These are phyloP conservation scores for Teleopsis dalmanni DNA, from an alignment of 1,140 invertebrate genomes.

Conservation along the genomic window DNA sequence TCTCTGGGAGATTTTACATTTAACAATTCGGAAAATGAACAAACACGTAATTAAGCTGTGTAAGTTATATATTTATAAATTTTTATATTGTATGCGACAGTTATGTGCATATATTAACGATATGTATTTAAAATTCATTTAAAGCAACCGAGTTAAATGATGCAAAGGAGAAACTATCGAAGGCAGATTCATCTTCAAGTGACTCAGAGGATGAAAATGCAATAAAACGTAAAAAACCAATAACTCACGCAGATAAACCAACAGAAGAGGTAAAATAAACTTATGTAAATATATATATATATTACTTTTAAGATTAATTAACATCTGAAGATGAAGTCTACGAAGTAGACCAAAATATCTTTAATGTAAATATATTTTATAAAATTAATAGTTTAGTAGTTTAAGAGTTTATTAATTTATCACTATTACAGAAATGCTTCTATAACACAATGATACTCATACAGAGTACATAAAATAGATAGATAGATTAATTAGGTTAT, in stretches of 20 bases:
- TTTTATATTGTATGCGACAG: neutral
- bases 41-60: conserved; percentile 84
- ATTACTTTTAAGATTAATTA: no score
- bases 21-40: conserved; percentile 94
- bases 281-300: no score
- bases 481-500: no score
- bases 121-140: neutral
- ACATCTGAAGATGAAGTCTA: no score
- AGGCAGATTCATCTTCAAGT: conserved; percentile 69
- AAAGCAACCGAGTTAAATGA: conserved; percentile 71
- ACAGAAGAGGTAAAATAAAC: conserved; percentile 59
- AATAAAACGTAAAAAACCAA: conserved; percentile 52
- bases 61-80: conserved; percentile 30
- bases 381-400: no score
- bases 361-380: no score
- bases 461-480: no score
- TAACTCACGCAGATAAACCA: conserved; percentile 62
- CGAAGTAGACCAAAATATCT: no score
- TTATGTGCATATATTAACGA: neutral
- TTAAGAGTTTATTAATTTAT: no score
- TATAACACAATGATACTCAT: no score
- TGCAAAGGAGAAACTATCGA: conserved; percentile 72
- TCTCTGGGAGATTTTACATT: conserved; percentile 95
- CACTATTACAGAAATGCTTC: no score
- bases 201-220: conserved; percentile 64